Evolutionary conservation across 2,888 invertebrate genomes (phyloP).

Genomic region (Pogonocherus hispidulus): DNA sequence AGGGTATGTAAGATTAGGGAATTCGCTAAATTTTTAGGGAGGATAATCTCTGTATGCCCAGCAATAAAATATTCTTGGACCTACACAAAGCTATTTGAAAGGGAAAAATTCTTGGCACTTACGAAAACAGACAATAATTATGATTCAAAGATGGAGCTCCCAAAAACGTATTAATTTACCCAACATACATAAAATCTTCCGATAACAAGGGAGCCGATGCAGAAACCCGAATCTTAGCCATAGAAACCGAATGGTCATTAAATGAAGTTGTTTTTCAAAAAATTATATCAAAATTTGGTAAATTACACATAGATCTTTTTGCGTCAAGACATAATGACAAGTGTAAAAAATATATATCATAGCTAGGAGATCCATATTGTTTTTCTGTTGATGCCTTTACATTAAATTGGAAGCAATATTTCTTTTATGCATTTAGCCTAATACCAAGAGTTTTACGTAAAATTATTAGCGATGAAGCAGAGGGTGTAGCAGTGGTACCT

Average conservation of each 20-base stretch:
- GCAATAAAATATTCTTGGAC: conserved; percentile 23
- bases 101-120: conserved; percentile 11
- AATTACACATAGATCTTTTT: conserved; percentile 17
- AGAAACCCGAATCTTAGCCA: not conserved
- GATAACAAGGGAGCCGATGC: conserved; percentile 16
- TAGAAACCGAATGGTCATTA: conserved; percentile 21
- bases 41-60: conserved; percentile 23
- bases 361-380: conserved; percentile 28
- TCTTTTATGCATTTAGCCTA: conserved; percentile 32
- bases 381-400: conserved; percentile 32
- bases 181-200: conserved; percentile 15
- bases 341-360: conserved; percentile 36
- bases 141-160: not conserved
- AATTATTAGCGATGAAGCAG: conserved; percentile 29
- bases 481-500: conserved; percentile 35
- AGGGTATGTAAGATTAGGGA: conserved; percentile 8
- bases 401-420: conserved; percentile 17
- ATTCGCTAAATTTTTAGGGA: not conserved
- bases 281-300: conserved; percentile 3
- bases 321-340: no score
- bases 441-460: conserved; percentile 22
- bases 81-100: conserved; percentile 19
- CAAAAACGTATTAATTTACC: not conserved
- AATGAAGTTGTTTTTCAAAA: not conserved
- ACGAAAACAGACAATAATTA: not conserved